A percentile compares a stretch with the other conserved stretches of the same genome.
Evolutionary conservation across 2,888 invertebrate genomes (phyloP).

Genomic region (Pyralis farinalis): DNA sequence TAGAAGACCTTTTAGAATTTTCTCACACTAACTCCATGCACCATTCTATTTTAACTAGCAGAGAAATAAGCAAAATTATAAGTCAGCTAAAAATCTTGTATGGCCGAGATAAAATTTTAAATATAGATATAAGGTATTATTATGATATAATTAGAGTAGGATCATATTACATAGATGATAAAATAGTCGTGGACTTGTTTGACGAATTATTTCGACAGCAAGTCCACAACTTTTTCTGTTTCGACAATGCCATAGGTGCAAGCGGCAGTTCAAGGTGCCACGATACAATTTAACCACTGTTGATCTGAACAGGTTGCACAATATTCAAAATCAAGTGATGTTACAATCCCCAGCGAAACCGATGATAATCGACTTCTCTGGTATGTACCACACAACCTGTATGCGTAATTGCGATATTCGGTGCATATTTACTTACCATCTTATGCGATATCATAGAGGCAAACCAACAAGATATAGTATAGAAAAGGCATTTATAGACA

Average conservation of each 20-base stretch:
- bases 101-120: conserved; percentile 14
- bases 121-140: conserved; percentile 16
- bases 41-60: conserved; percentile 13
- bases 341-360: conserved; percentile 3
- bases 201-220: background rate
- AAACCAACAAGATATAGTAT: too few species aligned
- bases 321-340: conserved; percentile 10
- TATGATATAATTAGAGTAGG: conserved; percentile 16
- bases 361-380: background rate
- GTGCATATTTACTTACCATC: too few species aligned
- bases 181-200: conserved; percentile 7
- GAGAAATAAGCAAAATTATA: conserved; percentile 12
- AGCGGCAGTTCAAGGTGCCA: background rate
- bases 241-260: background rate
- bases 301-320: conserved; percentile 11
- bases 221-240: too few species aligned
- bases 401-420: conserved; percentile 1
- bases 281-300: conserved; percentile 11
- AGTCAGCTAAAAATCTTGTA: conserved; percentile 16
- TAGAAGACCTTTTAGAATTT: conserved; percentile 12
- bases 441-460: too few species aligned
- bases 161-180: conserved; percentile 12
- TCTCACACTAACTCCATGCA: conserved; percentile 10
- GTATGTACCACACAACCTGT: conserved; percentile 12
- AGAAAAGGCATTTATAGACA: too few species aligned